Evolutionary conservation across 2,113 vertebrate genomes (phyloP).

Genomic region (Micronisus gabar): DNA sequence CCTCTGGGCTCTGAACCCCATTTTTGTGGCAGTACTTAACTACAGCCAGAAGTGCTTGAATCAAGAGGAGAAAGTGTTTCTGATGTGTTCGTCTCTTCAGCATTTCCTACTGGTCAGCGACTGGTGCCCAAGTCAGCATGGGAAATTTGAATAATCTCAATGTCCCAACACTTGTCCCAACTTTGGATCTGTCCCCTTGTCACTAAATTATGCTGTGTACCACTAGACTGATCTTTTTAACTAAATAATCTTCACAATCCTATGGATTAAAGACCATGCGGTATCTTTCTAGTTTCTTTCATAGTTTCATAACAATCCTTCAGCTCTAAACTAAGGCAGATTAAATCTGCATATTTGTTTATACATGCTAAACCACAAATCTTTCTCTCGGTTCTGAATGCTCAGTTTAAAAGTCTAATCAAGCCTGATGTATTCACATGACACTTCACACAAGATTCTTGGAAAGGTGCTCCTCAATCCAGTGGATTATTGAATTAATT

Average conservation of each 20-base stretch:
- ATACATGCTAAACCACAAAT: not conserved
- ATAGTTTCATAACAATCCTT: not conserved
- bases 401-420: not conserved
- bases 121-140: not conserved
- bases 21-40: not conserved
- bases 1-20: not conserved
- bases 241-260: not conserved
- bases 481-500: conserved; percentile 43
- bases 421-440: not conserved
- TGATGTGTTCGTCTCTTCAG: not conserved
- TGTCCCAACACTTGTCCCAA: not conserved
- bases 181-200: not conserved
- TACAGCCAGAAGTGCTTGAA: not conserved
- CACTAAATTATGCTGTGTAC: not conserved
- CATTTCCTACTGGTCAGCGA: not conserved
- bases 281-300: not conserved
- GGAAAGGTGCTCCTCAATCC: not conserved
- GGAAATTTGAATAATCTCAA: not conserved
- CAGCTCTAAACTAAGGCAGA: not conserved
- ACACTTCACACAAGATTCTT: conserved; percentile 11
- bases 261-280: not conserved
- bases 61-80: not conserved
- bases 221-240: not conserved
- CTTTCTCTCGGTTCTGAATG: not conserved
- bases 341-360: not conserved